Conservation (phyloP, 2,888 invertebrate species). For the Diachrysia chrysitis region DNA sequence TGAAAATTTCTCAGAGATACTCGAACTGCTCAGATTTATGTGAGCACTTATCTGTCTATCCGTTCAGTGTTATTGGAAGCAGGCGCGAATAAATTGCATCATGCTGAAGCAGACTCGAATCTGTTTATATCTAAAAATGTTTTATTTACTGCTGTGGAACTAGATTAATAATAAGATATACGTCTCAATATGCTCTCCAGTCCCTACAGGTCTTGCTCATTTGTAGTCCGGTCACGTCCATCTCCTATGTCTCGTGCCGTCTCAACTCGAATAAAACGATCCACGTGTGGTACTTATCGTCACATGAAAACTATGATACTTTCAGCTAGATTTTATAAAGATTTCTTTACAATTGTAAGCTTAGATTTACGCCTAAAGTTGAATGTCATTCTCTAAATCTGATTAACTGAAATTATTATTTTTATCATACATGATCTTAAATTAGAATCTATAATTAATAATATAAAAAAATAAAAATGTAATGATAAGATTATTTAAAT, state of each 20-base stretch:
- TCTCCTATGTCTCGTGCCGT: conserved; percentile 66
- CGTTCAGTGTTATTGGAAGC: conserved; percentile 32
- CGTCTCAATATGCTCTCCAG: conserved; percentile 71
- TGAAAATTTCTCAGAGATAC: conserved; percentile 27
- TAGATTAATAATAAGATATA: conserved; percentile 65
- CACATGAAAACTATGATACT: conserved; percentile 54
- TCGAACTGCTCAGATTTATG: conserved; percentile 40
- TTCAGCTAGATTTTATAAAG: conserved; percentile 29
- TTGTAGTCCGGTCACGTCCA: conserved; percentile 76
- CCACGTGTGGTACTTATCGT: conserved; percentile 66
- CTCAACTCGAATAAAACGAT: conserved; percentile 68
- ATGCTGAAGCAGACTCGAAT: conserved; percentile 19
- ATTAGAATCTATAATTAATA: conserved; percentile 25
- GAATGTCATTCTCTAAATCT: neutral
- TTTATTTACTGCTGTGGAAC: conserved; percentile 51
- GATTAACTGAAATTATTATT: neutral
- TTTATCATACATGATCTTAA: conserved; percentile 2
- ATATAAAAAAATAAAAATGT: conserved; percentile 20
- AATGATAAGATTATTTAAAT: conserved; percentile 35
- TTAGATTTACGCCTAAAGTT: neutral
- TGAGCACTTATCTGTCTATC: conserved; percentile 39
- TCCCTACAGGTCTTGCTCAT: conserved; percentile 56
- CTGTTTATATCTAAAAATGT: conserved; percentile 37
- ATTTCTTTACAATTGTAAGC: neutral
- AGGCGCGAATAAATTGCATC: conserved; percentile 37